phyloP scores from a whole-genome alignment of 2,888 invertebrate genomes.

The Lithodes maja region DNA sequence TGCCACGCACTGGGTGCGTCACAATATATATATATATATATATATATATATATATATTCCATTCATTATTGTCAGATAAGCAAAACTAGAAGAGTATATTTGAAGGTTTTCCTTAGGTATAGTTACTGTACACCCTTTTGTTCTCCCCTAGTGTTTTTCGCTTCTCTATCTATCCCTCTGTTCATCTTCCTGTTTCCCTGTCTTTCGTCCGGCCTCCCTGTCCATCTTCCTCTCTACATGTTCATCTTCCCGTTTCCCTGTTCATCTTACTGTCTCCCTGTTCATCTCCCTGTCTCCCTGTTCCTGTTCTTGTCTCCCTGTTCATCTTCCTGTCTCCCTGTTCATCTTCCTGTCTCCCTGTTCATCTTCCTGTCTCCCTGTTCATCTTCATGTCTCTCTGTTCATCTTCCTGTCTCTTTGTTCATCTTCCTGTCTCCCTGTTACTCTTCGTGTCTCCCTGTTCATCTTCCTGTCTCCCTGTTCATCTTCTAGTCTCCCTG shows the following conservation, averaged over 20 bases:
- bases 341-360: not conserved
- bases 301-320: not conserved
- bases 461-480: not conserved
- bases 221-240: not conserved
- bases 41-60: no score
- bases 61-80: no score
- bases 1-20: no score
- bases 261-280: not conserved
- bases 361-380: not conserved
- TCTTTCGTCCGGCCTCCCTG: not conserved
- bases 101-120: not conserved
- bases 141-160: not conserved
- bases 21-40: no score
- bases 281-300: not conserved
- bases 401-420: not conserved
- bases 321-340: not conserved
- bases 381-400: not conserved
- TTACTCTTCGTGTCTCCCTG: not conserved
- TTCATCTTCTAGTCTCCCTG: not conserved
- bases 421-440: not conserved
- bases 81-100: no score
- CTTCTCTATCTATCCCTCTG: not conserved
- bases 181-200: not conserved
- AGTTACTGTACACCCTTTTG: not conserved
- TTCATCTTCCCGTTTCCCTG: not conserved